These are phyloP conservation scores for Enteromius trimaculatus DNA, from an alignment of 2,797 vertebrate genomes.

Conservation along the genomic window DNA sequence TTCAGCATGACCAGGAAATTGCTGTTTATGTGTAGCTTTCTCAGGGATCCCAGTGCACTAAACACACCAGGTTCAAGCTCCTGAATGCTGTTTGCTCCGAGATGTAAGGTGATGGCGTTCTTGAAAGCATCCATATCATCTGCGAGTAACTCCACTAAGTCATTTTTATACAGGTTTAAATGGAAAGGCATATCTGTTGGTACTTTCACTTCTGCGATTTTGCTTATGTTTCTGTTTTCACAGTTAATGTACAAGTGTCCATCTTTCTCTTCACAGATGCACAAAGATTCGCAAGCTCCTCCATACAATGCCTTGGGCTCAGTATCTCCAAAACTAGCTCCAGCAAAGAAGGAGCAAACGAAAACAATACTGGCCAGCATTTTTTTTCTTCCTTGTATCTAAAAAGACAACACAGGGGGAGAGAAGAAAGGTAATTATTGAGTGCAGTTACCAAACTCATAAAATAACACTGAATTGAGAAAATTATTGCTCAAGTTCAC, in stretches of 20 bases:
- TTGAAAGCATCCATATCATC: slow-evolving; percentile 91
- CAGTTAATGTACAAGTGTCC: slow-evolving; percentile 90
- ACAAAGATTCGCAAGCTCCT: slow-evolving; percentile 88
- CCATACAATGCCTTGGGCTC: slow-evolving; percentile 74
- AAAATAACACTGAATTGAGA: slow-evolving; percentile 1
- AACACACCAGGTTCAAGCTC: slow-evolving; percentile 95
- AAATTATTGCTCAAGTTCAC: not conserved
- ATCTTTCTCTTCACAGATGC: slow-evolving; percentile 92
- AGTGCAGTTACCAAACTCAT: slow-evolving; percentile 2
- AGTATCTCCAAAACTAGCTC: slow-evolving; percentile 76
- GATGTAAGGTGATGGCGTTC: slow-evolving; percentile 90
- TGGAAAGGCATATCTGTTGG: slow-evolving; percentile 90
- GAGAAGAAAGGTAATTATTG: slow-evolving; percentile 31
- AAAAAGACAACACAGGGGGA: slow-evolving; percentile 53
- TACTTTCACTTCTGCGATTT: slow-evolving; percentile 89
- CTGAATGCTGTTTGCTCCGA: slow-evolving; percentile 96
- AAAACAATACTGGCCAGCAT: slow-evolving; percentile 88
- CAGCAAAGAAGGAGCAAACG: slow-evolving; percentile 77
- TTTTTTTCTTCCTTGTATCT: slow-evolving; percentile 71
- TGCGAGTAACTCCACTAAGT: slow-evolving; percentile 82
- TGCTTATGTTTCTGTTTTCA: slow-evolving; percentile 89
- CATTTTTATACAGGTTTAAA: slow-evolving; percentile 93
- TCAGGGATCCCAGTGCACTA: slow-evolving; percentile 87
- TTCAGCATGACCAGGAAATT: slow-evolving; percentile 95
- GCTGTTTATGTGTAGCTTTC: slow-evolving; percentile 97